A percentile compares a stretch with the other conserved stretches of the same genome.
These are phyloP conservation scores for Bombyx mandarina DNA, from an alignment of 1,140 invertebrate species.

Conservation along the genomic window DNA sequence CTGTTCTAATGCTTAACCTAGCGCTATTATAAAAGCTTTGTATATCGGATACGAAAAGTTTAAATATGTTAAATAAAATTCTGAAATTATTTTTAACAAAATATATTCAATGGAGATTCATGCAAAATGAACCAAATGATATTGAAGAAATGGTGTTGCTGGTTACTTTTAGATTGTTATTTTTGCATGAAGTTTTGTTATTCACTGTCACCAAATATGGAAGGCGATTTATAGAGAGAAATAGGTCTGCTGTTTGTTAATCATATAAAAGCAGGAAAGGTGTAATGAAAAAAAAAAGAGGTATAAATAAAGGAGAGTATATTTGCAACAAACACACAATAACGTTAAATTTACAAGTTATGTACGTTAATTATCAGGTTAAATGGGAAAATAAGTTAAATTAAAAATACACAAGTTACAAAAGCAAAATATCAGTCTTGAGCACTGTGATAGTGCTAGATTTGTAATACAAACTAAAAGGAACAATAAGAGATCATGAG, in stretches of 20 bases:
- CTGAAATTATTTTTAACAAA: slow-evolving; percentile 44
- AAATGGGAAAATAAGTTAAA: slow-evolving; percentile 53
- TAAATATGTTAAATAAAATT: slow-evolving; percentile 24
- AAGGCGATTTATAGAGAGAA: slow-evolving; percentile 49
- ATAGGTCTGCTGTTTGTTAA: slow-evolving; percentile 54
- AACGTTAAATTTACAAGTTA: slow-evolving; percentile 50
- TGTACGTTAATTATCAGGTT: slow-evolving; percentile 38
- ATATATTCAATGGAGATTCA: slow-evolving; percentile 62
- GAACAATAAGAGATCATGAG: slow-evolving; percentile 56
- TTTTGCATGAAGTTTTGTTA: slow-evolving; percentile 49
- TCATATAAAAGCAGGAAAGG: slow-evolving; percentile 58
- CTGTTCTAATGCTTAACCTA: slow-evolving; percentile 59
- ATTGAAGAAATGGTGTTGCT: slow-evolving; percentile 68
- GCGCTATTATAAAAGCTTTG: slow-evolving; percentile 60
- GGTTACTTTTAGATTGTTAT: slow-evolving; percentile 43
- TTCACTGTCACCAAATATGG: slow-evolving; percentile 59
- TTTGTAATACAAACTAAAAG: slow-evolving; percentile 38
- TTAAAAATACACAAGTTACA: slow-evolving; percentile 46
- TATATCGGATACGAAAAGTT: slow-evolving; percentile 39
- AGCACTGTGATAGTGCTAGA: slow-evolving; percentile 21
- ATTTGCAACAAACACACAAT: slow-evolving; percentile 69
- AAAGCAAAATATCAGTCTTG: slow-evolving; percentile 52
- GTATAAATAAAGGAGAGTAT: slow-evolving; percentile 64
- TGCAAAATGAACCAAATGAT: slow-evolving; percentile 66
- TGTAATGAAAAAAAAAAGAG: slow-evolving; percentile 68